A percentile compares a stretch with the other conserved stretches of the same genome.
These are phyloP conservation scores for Holothuria leucospilota DNA, from an alignment of 53 echinoderm and acorn worm species.

Conservation along the genomic window DNA sequence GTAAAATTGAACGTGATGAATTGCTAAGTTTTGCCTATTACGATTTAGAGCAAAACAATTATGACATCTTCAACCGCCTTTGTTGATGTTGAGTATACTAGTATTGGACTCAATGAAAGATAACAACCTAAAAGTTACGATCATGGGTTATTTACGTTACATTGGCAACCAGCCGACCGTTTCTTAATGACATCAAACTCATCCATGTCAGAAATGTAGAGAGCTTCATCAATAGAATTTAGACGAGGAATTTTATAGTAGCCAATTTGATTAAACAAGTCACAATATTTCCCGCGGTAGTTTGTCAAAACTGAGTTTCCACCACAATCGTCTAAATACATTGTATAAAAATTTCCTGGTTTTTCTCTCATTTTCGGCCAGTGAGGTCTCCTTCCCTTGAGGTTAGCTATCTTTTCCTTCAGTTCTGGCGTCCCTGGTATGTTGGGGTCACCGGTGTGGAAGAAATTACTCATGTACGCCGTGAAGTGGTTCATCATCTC, in stretches of 20 bases:
- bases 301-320: slow-evolving; percentile 33
- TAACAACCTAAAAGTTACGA: too few species aligned
- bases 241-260: slow-evolving; percentile 30
- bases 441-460: slow-evolving; percentile 42
- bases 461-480: slow-evolving; percentile 35
- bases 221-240: slow-evolving; percentile 21
- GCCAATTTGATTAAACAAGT: slow-evolving; percentile 32
- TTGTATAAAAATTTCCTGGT: slow-evolving; percentile 14
- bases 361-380: slow-evolving; percentile 49
- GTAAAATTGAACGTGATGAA: too few species aligned
- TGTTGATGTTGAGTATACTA: too few species aligned
- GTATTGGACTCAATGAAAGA: too few species aligned
- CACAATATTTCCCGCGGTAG: slow-evolving; percentile 29
- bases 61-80: too few species aligned
- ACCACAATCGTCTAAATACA: slow-evolving; percentile 37
- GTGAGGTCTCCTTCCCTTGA: slow-evolving; percentile 13
- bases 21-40: too few species aligned
- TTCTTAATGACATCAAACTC: not conserved
- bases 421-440: slow-evolving; percentile 33
- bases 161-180: slow-evolving; percentile 6
- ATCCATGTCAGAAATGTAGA: not conserved
- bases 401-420: not conserved
- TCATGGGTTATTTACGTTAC: not conserved
- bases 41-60: too few species aligned
- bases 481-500: slow-evolving; percentile 37